A percentile compares a stretch with the other conserved stretches of the same genome.
Conservation (phyloP, 1,140 invertebrate species). For the Orius laevigatus region DNA sequence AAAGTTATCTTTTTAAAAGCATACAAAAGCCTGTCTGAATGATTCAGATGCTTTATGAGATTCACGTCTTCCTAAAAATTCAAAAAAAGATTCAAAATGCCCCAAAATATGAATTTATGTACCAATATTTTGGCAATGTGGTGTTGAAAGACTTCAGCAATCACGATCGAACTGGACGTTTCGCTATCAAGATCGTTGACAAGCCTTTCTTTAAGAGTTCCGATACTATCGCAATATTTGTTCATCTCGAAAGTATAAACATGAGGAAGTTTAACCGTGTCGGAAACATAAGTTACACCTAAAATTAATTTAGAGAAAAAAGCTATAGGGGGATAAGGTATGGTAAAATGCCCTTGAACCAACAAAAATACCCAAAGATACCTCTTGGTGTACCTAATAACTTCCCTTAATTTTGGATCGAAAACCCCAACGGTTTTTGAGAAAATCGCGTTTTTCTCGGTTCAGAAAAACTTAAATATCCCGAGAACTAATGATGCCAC, state of each 20-base stretch:
- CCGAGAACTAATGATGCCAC: too few relatives aligned
- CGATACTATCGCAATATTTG: constrained; percentile 37
- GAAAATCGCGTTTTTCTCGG: too few relatives aligned
- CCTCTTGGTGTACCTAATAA: too few relatives aligned
- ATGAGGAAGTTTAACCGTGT: constrained; percentile 29
- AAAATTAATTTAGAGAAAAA: constrained; percentile 18
- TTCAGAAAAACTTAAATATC: too few relatives aligned
- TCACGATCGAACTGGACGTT: constrained; percentile 25
- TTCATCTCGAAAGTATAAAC: constrained; percentile 42
- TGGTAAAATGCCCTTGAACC: constrained; percentile 4
- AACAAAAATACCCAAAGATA: too few relatives aligned
- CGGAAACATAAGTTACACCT: constrained; percentile 42
- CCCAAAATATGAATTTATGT: neutral
- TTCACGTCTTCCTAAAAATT: constrained; percentile 41
- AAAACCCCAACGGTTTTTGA: too few relatives aligned
- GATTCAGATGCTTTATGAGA: constrained; percentile 35
- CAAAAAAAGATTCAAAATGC: constrained; percentile 9
- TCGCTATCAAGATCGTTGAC: constrained; percentile 27
- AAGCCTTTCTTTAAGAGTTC: constrained; percentile 39
- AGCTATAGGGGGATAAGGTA: too few relatives aligned
- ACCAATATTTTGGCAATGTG: constrained; percentile 47
- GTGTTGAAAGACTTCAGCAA: constrained; percentile 46
- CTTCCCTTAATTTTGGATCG: too few relatives aligned
- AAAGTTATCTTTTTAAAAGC: constrained; percentile 30
- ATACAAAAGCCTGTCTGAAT: constrained; percentile 36